Base-by-base conservation (phyloP, 2,113 vertebrate genomes). In the Oncorhynchus nerka region DNA sequence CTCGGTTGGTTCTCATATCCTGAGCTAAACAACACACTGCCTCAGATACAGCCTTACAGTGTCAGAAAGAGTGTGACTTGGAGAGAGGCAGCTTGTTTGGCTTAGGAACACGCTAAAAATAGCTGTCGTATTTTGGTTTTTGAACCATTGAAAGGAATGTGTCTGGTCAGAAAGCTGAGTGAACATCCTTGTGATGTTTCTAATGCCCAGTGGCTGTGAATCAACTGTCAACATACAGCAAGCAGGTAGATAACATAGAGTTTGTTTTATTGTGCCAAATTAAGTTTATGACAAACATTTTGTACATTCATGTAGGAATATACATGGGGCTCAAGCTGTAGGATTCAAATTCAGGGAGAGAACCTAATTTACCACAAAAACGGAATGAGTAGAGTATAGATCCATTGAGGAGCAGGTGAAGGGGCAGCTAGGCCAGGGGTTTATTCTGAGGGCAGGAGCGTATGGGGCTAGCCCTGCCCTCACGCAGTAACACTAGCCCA, bases 61-160 rank as follows among this genome's bases (percentile, higher is more conserved):
- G 61, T 76, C 55, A 79, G 49, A 45, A 48, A 26, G 30, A 71
- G 11, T 74, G 67, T 68, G 76, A 26, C 68, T 16, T 74, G 64
- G 66, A 74, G 69, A 62, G 59, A 67, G 65, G 75, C 76, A 74
- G 62, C 0, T 7, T 76, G 88, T 74, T 81, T 78, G 81, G 73
- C 76, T 85, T 83, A 48, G 78, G 68, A 84, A 72, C 49, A 24
- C 1, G 15, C 67, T 87, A 84, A 87, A 88, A 90, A 87, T 87
- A 87, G 86, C 20, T 2, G 4, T 78, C 77, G 69, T 78, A 66
- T 79, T 84, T 73, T 87, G 76, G 75, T 74, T 68, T 68, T 75
- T 59, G 72, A 79, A 55, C 79, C 74, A 62, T 81, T 13, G 80
- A 83, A 32, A 85, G 76, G 74, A 88, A 84, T 75, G 73, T 67